Evolutionary conservation across 2,113 vertebrate species (phyloP).

Genomic region (Ciconia stormi): DNA sequence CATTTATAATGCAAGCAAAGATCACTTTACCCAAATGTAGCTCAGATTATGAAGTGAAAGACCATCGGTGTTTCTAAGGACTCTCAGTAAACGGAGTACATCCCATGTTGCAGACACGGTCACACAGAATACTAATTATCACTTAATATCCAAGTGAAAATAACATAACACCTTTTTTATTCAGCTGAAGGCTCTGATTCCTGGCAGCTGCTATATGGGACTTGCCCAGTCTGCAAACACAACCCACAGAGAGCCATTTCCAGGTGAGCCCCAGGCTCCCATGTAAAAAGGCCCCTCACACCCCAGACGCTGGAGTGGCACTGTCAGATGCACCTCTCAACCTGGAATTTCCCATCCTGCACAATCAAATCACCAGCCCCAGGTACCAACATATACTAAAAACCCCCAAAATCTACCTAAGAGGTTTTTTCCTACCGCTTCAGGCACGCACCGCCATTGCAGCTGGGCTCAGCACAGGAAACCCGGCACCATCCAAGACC

Average conservation of each 20-base stretch:
- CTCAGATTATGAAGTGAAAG: neutral
- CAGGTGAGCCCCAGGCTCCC: rapidly evolving
- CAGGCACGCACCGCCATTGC: rapidly evolving
- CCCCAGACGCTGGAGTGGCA: rapidly evolving
- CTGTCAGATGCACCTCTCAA: too few relatives aligned
- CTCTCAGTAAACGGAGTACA: neutral
- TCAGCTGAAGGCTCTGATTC: neutral
- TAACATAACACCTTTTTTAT: neutral
- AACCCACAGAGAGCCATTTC: neutral
- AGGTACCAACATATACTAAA: neutral
- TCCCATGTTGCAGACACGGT: neutral
- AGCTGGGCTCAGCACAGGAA: neutral
- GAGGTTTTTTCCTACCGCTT: rapidly evolving
- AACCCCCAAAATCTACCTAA: too few relatives aligned
- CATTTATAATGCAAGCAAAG: neutral
- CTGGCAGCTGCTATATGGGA: neutral
- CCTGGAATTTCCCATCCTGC: neutral
- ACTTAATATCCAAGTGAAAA: constrained; percentile 34
- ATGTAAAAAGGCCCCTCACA: neutral
- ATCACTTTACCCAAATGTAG: neutral
- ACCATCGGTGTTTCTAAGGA: neutral
- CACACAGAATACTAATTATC: constrained; percentile 6
- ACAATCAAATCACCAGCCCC: neutral
- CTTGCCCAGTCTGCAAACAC: neutral
- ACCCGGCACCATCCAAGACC: neutral